Evolutionary conservation across 2,113 vertebrate species (phyloP).

Genomic region (Alethe castanea): DNA sequence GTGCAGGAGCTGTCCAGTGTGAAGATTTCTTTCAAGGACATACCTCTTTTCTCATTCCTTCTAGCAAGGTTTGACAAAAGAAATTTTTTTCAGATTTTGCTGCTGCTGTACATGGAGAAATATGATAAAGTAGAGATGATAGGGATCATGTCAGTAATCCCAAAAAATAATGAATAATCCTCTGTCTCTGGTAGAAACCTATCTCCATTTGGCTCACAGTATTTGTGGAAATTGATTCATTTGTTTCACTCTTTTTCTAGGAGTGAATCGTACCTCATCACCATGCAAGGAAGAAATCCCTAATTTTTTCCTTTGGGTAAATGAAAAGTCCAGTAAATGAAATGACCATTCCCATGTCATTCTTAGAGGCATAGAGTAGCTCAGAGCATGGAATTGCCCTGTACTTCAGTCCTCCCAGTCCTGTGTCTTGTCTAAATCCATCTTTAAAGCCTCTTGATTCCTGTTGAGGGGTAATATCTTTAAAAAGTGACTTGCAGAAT

Average conservation of each 20-base stretch:
- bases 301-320: not conserved
- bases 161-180: not conserved
- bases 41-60: not conserved
- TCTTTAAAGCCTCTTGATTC: not conserved
- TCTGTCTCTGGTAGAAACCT: not conserved
- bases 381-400: not conserved
- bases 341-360: not conserved
- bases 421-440: not conserved
- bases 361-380: not conserved
- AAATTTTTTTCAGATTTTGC: not conserved
- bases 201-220: not conserved
- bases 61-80: not conserved
- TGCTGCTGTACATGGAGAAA: not conserved
- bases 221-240: not conserved
- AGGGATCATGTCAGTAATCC: not conserved
- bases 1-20: not conserved
- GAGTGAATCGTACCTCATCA: not conserved
- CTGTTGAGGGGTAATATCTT: not conserved
- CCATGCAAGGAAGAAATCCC: not conserved
- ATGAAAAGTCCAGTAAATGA: not conserved
- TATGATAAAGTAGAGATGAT: not conserved
- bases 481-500: not conserved
- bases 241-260: not conserved
- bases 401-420: not conserved
- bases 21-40: not conserved